Base-by-base conservation (phyloP, 1,140 invertebrate genomes). In the Bombus waltoni region DNA sequence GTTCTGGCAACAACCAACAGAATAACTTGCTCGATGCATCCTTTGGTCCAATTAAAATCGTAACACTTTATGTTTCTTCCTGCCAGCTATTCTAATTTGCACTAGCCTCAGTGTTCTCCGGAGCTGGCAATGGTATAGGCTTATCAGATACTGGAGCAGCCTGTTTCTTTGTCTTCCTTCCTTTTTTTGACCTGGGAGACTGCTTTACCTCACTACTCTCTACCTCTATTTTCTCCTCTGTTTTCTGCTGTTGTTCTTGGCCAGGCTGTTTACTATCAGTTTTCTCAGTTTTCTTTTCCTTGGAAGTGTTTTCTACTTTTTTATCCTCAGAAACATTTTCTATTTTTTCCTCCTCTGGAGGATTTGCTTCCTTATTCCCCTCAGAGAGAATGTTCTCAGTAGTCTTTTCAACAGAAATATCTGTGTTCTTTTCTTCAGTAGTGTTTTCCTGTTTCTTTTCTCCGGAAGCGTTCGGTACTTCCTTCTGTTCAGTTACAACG, bases 101-200 rank as follows among this genome's bases (percentile, higher is more conserved):
- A 53, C 11, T 71, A 2, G 57, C 2, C 38, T 82, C 80, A 0
- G 71, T 74, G 11, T 15, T 78, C 1, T 93, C 87, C 13, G 88
- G 88, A 10, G 86, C 44, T 35, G 88, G 88, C 57, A 95, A 83
- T 62, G 94, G 94, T 89, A 95, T 95, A 32, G 94, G 90, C 80
- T 92, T 91, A 5, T 93, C 92, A 25, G 92, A 94, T 3, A 94
- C 81, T 6, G 94, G 93, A 9, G 79, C 83, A 11, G 78, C 80
- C 57, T 92, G 93, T 75, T 93, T 93, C 70, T 94, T 93, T 74
- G 90, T 88, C 44, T 94, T 95, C 59, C 93, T 94, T 28, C 89
- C 85, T 25, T 93, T 94, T 44, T 93, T 95, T 4, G 89, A 11
- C 35, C 92, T 94, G n/a, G 89, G 74, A 11, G 86, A 87, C 15